Evolutionary conservation across 2,888 invertebrate species (phyloP).

Genomic region (Clanis bilineata): DNA sequence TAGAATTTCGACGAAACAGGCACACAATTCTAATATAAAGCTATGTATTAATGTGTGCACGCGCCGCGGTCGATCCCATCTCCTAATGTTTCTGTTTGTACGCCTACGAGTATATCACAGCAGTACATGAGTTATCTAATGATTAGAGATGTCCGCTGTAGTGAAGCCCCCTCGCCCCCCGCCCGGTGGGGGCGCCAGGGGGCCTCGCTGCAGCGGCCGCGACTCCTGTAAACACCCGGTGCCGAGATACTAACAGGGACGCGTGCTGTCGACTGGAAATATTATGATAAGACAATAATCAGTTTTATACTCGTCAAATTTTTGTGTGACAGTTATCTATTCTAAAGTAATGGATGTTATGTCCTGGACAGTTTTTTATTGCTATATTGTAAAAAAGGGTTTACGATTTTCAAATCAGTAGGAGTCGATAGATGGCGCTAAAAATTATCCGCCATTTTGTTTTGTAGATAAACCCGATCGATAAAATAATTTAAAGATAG

Average conservation of each 20-base stretch:
- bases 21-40: conserved; percentile 29
- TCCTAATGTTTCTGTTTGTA: conserved; percentile 49
- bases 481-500: too few species aligned
- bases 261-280: conserved; percentile 18
- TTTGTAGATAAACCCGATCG: not conserved
- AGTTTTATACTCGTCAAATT: not conserved
- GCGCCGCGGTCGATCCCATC: conserved; percentile 36
- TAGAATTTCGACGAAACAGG: conserved; percentile 21
- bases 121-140: conserved; percentile 67
- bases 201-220: conserved; percentile 37
- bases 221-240: conserved; percentile 74
- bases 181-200: conserved; percentile 14
- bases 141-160: conserved; percentile 53
- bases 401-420: not conserved
- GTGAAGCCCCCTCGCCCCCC: conserved; percentile 23
- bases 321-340: too few species aligned
- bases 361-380: too few species aligned
- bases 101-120: conserved; percentile 73
- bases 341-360: too few species aligned
- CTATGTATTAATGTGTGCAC: conserved; percentile 34
- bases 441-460: not conserved
- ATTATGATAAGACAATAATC: not conserved
- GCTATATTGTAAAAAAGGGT: not conserved
- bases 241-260: conserved; percentile 37
- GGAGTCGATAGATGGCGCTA: not conserved